Evolutionary conservation across 2,888 invertebrate genomes (phyloP).

Genomic region (Drosophila austrosaltans): DNA sequence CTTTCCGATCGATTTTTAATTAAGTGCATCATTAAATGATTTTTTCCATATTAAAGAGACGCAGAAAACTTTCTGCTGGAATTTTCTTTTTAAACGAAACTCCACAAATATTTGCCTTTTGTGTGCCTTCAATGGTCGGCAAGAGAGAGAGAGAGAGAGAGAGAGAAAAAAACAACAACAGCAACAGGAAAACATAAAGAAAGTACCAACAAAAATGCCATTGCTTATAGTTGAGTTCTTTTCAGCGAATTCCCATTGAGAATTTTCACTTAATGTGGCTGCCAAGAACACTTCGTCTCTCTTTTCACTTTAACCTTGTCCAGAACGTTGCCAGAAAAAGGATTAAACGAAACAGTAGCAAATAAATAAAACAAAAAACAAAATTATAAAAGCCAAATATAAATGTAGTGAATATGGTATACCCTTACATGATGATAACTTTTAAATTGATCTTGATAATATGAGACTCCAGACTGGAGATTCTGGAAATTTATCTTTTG

Average conservation of each 20-base stretch:
- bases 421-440: not conserved
- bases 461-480: too few relatives aligned
- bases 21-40: not conserved
- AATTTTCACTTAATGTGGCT: conserved; percentile 14
- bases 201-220: conserved; percentile 1
- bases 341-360: conserved; percentile 39
- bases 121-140: conserved; percentile 4
- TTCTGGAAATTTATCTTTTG: too few relatives aligned
- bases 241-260: conserved; percentile 12
- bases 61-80: not conserved
- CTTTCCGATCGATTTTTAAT: not conserved
- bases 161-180: too few relatives aligned
- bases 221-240: conserved; percentile 6
- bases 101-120: conserved; percentile 9
- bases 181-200: not conserved
- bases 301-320: conserved; percentile 11
- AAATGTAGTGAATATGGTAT: not conserved
- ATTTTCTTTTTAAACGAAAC: not conserved
- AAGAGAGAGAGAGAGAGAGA: too few relatives aligned
- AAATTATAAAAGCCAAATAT: not conserved
- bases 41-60: not conserved
- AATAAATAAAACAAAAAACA: conserved; percentile 38
- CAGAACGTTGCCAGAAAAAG: conserved; percentile 28
- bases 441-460: too few relatives aligned
- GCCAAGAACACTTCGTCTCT: conserved; percentile 3